These are phyloP conservation scores for Loris lydekkerianus DNA, from an alignment of 2,797 vertebrate species.

Conservation along the genomic window DNA sequence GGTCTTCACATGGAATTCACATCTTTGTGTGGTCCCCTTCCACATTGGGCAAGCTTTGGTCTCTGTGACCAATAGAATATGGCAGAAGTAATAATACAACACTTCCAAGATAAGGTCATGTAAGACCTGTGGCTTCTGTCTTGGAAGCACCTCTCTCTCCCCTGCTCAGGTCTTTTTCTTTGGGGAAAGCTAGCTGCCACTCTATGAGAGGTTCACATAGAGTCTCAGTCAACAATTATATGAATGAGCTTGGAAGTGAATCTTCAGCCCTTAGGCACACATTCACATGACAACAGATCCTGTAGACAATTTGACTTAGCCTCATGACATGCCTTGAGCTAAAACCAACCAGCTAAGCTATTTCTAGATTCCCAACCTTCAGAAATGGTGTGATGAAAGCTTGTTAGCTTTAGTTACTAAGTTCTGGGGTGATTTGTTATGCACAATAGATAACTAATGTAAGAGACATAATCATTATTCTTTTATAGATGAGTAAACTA, in stretches of 20 bases:
- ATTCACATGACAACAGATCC: background rate
- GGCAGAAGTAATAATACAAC: background rate
- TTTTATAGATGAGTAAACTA: slow-evolving; percentile 26
- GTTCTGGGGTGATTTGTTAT: background rate
- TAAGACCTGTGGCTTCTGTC: background rate
- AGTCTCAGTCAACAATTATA: background rate
- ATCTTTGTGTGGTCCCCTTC: background rate
- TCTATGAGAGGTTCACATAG: background rate
- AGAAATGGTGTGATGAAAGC: slow-evolving; percentile 6
- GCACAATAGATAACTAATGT: background rate
- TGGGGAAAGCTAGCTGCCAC: background rate
- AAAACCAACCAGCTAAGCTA: background rate
- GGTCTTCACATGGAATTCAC: background rate
- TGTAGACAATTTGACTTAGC: background rate
- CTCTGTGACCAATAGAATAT: background rate
- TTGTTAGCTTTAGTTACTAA: slow-evolving; percentile 13
- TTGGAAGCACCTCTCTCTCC: background rate
- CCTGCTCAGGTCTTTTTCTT: background rate
- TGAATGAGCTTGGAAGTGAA: background rate
- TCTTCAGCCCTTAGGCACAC: background rate
- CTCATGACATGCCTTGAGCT: background rate
- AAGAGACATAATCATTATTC: background rate
- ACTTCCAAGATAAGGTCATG: background rate
- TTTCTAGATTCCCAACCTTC: background rate
- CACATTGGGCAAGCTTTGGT: background rate